These are phyloP conservation scores for Augiades crinisus DNA, from an alignment of 2,888 invertebrate species.

Conservation along the genomic window DNA sequence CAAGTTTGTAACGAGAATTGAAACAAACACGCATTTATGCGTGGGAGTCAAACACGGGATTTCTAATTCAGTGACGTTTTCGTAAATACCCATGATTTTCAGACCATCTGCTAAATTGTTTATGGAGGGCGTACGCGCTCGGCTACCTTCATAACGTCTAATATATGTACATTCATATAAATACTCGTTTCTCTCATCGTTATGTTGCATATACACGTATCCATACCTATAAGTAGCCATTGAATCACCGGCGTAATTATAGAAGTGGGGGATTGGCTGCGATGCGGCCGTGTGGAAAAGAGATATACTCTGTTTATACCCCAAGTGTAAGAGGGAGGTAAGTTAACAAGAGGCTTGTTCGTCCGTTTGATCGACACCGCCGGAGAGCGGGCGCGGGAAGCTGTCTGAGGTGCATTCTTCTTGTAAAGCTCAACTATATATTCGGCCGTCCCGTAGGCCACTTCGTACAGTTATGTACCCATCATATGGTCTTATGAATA, in stretches of 20 bases:
- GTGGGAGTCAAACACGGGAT: background rate
- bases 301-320: slow-evolving; percentile 49
- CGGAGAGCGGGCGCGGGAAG: slow-evolving; percentile 73
- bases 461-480: slow-evolving; percentile 61
- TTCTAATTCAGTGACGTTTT: background rate
- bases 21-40: too few species aligned
- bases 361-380: slow-evolving; percentile 81
- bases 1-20: too few species aligned
- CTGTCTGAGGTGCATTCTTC: slow-evolving; percentile 78
- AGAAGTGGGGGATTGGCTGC: slow-evolving; percentile 82
- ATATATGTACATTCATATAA: slow-evolving; percentile 69
- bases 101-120: slow-evolving; percentile 14
- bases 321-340: slow-evolving; percentile 58
- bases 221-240: slow-evolving; percentile 78
- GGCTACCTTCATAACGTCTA: slow-evolving; percentile 65
- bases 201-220: slow-evolving; percentile 59
- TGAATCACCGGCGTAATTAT: slow-evolving; percentile 82
- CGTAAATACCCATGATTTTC: slow-evolving; percentile 4
- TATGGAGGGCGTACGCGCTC: slow-evolving; percentile 36
- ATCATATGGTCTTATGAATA: slow-evolving; percentile 28
- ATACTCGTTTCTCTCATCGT: slow-evolving; percentile 71
- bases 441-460: slow-evolving; percentile 59
- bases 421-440: slow-evolving; percentile 79
- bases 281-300: slow-evolving; percentile 65
- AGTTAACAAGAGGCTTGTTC: slow-evolving; percentile 79